These are phyloP conservation scores for Enteromius fasciolatus DNA, from an alignment of 2,797 vertebrate species.

Conservation along the genomic window DNA sequence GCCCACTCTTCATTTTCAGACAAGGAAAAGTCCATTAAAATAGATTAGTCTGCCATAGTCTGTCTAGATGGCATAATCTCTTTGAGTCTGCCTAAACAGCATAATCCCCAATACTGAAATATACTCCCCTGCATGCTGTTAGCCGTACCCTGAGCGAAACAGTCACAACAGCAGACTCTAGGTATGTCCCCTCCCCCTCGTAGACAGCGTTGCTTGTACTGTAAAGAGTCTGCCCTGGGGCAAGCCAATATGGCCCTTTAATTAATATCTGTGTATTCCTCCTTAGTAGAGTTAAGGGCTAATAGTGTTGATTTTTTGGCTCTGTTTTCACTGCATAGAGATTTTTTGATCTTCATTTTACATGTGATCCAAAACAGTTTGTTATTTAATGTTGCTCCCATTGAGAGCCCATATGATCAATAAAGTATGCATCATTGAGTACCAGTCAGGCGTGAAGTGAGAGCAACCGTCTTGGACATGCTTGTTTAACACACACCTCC, in stretches of 20 bases:
- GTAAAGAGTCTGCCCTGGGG: conserved; percentile 82
- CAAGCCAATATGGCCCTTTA: conserved; percentile 78
- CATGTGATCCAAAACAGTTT: conserved; percentile 3
- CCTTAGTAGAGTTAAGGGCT: conserved; percentile 37
- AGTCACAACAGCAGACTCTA: conserved; percentile 59
- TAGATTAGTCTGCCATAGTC: conserved; percentile 70
- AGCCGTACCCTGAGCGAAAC: conserved; percentile 49
- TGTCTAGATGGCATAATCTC: conserved; percentile 71
- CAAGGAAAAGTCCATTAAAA: conserved; percentile 66
- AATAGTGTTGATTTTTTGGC: conserved; percentile 31
- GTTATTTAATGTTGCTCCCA: conserved; percentile 54
- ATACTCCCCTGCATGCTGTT: conserved; percentile 58
- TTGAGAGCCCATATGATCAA: conserved; percentile 66
- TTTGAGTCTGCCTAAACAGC: conserved; percentile 73
- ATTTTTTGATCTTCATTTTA: conserved; percentile 30
- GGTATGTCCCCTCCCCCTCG: conserved; percentile 67
- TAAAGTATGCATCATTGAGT: conserved; percentile 61
- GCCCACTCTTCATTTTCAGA: conserved; percentile 69
- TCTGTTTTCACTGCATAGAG: conserved; percentile 41
- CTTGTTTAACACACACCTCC: conserved; percentile 9
- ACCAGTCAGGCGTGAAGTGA: conserved; percentile 59
- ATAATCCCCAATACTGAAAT: conserved; percentile 75
- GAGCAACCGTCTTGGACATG: conserved; percentile 25
- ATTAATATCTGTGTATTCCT: conserved; percentile 69
- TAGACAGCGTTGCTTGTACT: conserved; percentile 75